Evolutionary conservation across 2,888 invertebrate species (phyloP).

Genomic region (Syrista parreyssii): DNA sequence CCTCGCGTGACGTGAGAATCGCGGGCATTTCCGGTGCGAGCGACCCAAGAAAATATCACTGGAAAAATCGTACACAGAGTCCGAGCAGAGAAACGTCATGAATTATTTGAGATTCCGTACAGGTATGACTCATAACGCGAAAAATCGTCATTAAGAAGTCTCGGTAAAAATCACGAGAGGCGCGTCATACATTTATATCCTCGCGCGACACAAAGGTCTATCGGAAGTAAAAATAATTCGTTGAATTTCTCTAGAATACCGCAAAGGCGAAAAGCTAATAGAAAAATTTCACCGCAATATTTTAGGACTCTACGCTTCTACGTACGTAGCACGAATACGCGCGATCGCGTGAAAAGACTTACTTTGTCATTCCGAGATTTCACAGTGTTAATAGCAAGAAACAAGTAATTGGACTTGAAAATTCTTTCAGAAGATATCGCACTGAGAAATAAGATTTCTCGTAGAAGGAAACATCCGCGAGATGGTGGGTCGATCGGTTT

Average conservation of each 20-base stretch:
- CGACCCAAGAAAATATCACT: too few species aligned
- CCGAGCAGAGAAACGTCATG: too few species aligned
- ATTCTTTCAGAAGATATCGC: neutral
- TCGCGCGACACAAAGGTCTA: too few species aligned
- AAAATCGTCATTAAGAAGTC: too few species aligned
- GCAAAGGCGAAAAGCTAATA: too few species aligned
- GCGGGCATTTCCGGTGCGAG: neutral
- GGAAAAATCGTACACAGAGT: too few species aligned
- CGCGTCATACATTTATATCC: neutral
- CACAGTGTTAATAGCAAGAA: neutral
- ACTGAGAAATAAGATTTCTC: neutral
- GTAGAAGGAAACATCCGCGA: neutral
- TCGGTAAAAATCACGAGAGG: neutral
- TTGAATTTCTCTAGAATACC: neutral
- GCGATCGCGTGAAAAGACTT: neutral
- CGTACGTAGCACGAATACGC: neutral
- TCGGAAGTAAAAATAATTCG: neutral
- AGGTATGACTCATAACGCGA: too few species aligned
- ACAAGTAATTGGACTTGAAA: neutral
- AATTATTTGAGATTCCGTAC: too few species aligned
- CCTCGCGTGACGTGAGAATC: neutral
- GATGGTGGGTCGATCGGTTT: neutral
- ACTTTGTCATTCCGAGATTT: neutral
- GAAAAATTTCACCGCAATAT: too few species aligned
- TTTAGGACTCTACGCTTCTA: neutral